Evolutionary conservation across 2,888 invertebrate genomes (phyloP), one percentile per base, ranked within the genome.

Genomic region (Patella pellucida): DNA sequence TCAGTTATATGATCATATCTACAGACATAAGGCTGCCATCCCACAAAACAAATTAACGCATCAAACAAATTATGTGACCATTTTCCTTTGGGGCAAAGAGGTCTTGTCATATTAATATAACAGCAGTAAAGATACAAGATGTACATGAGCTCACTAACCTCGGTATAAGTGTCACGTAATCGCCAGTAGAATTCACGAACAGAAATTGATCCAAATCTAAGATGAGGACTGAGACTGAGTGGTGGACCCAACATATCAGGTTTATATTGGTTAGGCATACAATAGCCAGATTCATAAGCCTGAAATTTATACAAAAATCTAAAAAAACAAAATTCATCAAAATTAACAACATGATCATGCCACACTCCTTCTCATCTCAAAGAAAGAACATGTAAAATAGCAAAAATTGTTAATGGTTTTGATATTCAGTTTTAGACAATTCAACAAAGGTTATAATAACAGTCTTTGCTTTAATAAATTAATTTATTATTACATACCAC

Each of bases 111-210:
- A 41, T 41, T 7, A 41, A 41, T 41, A 41, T 31, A 41, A 41
- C 41, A 41, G 41, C 41, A 41, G 41, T 41, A 41, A 41, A 41
- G 7, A 41, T 41, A 7, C 41, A 41, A 41, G 41, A 41, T 41
- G 41, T 41, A 41, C 41, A 9, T 41, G 41, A 71, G 23, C 52
- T 15, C 4, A 27, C 9, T 75, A 76, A 94, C 93, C 85, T 93
- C 89, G 16, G 90, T 89, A 87, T 93, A 94, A n/a, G 94, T 87
- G 86, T 94, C 94, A 79, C 94, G 94, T 0, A 95, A 89, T 1
- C 92, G 90, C 95, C 95, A 95, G 88, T 94, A 95, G 87, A 95
- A 94, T 92, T 91, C 93, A 41, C 95, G 91, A 0, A 95, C 94
- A 16, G 95, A 95, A 2, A 95, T 91, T 85, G 94, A 94, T 19